phyloP scores from a whole-genome alignment of 2,113 vertebrate species.

The Cebus imitator region DNA sequence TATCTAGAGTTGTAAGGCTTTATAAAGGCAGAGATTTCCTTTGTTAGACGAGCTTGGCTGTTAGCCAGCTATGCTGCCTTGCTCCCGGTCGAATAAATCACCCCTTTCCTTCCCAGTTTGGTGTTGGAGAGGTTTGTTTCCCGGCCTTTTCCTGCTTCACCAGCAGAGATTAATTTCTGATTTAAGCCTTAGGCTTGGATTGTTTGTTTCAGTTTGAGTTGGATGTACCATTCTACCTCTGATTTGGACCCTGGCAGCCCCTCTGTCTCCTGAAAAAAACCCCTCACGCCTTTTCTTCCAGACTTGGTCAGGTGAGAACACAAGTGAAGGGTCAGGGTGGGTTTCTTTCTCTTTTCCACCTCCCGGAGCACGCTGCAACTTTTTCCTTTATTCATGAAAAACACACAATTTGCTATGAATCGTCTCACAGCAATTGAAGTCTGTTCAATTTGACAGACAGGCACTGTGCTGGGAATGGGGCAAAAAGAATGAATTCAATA shows the following conservation, averaged over 20 bases:
- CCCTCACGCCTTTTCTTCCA: neutral
- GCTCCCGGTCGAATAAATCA: too few species aligned
- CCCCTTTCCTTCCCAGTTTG: too few species aligned
- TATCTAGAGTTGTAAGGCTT: too few species aligned
- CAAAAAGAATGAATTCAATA: neutral
- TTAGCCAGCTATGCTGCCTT: too few species aligned
- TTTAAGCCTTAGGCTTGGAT: neutral
- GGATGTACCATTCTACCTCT: neutral
- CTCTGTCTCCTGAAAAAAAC: neutral
- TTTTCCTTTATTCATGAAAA: neutral
- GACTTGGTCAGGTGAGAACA: too few species aligned
- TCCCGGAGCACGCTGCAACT: neutral
- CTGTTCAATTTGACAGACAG: neutral
- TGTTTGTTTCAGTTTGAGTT: neutral
- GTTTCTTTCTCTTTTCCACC: neutral
- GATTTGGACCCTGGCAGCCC: neutral
- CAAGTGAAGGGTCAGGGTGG: neutral
- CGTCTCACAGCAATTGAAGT: neutral
- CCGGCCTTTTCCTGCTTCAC: too few species aligned
- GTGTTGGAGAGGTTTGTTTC: too few species aligned
- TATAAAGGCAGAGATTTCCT: too few species aligned
- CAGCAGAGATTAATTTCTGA: neutral
- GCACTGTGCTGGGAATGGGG: neutral
- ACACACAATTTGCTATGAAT: neutral
- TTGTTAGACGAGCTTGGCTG: too few species aligned